Evolutionary conservation across 2,113 vertebrate genomes (phyloP).

Genomic region (Tenrec ecaudatus): DNA sequence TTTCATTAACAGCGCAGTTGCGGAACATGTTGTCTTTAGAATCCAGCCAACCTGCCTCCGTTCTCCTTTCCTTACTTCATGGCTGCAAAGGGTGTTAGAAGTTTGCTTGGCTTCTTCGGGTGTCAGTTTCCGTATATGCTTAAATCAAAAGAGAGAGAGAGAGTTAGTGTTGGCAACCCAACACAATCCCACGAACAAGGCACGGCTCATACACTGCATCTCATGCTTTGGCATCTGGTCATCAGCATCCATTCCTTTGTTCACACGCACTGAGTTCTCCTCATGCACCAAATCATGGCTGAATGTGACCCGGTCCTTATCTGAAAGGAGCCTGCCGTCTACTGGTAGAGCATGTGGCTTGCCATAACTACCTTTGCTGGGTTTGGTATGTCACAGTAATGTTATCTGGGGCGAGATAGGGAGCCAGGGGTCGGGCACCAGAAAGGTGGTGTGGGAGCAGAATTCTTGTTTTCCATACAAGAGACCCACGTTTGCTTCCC

Average conservation of each 20-base stretch:
- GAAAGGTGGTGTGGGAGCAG: background rate
- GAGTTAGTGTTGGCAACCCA: background rate
- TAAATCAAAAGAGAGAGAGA: background rate
- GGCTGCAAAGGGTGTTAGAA: background rate
- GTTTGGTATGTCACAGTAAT: no score
- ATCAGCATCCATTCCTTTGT: background rate
- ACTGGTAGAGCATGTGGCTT: background rate
- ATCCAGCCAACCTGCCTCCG: background rate
- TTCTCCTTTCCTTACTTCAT: background rate
- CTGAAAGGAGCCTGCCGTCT: background rate
- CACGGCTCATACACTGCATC: accelerated
- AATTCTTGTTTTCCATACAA: background rate
- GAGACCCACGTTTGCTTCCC: background rate
- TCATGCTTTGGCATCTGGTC: background rate
- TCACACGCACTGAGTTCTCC: background rate
- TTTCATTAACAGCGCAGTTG: background rate
- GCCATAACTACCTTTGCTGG: background rate
- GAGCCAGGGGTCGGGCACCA: background rate
- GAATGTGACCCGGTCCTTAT: accelerated
- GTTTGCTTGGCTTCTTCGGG: background rate
- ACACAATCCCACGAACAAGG: background rate
- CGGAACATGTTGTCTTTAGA: background rate
- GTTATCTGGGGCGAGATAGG: background rate
- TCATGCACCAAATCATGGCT: accelerated
- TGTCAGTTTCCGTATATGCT: background rate